Evolutionary conservation across 2,797 vertebrate genomes (phyloP), one percentile per base, ranked within the genome.

Genomic region (Trematomus bernacchii): DNA sequence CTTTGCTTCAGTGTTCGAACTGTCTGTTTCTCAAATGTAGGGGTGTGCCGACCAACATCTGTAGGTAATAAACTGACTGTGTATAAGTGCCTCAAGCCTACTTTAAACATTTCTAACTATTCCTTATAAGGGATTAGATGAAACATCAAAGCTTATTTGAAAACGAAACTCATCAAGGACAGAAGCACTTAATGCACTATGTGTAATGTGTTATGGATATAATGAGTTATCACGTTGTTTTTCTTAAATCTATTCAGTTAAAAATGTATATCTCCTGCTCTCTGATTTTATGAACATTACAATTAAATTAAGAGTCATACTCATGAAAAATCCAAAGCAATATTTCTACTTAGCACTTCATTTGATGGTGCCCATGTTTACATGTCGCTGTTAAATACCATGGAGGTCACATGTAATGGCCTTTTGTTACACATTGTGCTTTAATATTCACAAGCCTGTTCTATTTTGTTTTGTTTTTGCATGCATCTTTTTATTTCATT

Each of bases 391-490:
- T 80, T 85, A 77, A 92, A 95, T 95, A 94, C 94, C 94, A 94
- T 94, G 91, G 88, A 94, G 89, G 90, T 93, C 93, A 90, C 94
- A 92, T 94, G 86, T 64, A 71, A 84, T 88, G 89, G 90, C 87
- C 90, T 90, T 93, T 89, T 86, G 84, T 50, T 87, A 90, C 80
- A 90, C 86, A 73, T 92, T 87, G 90, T 93, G 92, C 91, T 93
- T 95, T 93, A 92, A 89, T 81, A 89, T 87, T 90, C 88, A 88
- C 88, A 52, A 55, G 88, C 83, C 81, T 91, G 79, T 84, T 89
- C 85, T 84, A 84, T 91, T 83, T 91, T 90, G n/a, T 92, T 57
- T 55, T 47, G 2, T 37, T 37, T 37, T 37, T 68, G 93, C 93
- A 94, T 94, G 94, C 83, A 89, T 93, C 73, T 89, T 76, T 86